Evolutionary conservation across 2,797 vertebrate species (phyloP).

Genomic region (Tamandua tetradactyla): DNA sequence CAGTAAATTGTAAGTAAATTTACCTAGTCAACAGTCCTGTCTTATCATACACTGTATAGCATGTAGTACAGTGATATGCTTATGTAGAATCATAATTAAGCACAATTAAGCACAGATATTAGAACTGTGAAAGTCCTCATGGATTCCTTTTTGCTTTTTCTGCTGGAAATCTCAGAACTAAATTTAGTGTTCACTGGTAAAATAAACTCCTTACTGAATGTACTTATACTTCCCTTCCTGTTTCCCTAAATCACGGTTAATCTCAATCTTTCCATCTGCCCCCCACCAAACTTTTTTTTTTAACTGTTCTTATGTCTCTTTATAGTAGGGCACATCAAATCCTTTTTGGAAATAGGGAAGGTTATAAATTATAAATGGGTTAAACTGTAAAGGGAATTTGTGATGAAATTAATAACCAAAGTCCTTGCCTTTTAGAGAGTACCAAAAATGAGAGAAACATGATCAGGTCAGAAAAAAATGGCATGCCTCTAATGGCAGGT

Average conservation of each 20-base stretch:
- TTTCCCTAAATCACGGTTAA: conserved; percentile 6
- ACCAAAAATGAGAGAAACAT: conserved; percentile 49
- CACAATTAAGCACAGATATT: conserved; percentile 51
- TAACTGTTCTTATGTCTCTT: neutral
- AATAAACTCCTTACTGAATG: conserved; percentile 9
- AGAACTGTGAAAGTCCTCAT: conserved; percentile 42
- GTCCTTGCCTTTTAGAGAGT: conserved; percentile 21
- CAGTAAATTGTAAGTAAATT: conserved; percentile 49
- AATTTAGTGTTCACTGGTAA: conserved; percentile 57
- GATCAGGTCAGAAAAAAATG: neutral
- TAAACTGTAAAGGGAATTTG: conserved; percentile 2
- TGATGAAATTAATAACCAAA: conserved; percentile 17
- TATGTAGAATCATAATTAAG: conserved; percentile 13
- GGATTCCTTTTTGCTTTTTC: conserved; percentile 43
- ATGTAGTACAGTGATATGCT: neutral
- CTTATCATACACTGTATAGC: conserved; percentile 9
- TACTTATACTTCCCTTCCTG: neutral
- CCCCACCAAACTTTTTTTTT: accelerated
- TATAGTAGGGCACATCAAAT: neutral
- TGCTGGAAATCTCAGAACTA: conserved; percentile 31
- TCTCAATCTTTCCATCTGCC: neutral
- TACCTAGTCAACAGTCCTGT: conserved; percentile 13
- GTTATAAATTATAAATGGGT: conserved; percentile 53
- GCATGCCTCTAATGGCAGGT: neutral
- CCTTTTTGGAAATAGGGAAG: conserved; percentile 7